A percentile compares a stretch with the other conserved stretches of the same genome.
These are phyloP conservation scores for Arothron firmamentum DNA, from an alignment of 2,113 vertebrate species.

Conservation along the genomic window DNA sequence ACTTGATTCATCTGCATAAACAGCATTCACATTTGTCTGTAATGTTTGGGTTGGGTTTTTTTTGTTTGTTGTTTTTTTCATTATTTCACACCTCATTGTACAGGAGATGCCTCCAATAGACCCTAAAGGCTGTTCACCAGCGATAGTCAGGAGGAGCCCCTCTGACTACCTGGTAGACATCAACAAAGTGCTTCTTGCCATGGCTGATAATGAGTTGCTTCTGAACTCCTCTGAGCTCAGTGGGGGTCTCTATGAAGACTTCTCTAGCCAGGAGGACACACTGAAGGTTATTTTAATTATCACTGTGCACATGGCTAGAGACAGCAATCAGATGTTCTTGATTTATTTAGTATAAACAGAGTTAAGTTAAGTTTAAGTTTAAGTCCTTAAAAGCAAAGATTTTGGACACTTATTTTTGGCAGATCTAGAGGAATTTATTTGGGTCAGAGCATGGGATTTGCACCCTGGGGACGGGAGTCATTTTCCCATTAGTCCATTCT, in stretches of 20 bases:
- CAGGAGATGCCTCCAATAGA: conserved; percentile 49
- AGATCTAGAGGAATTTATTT: neutral
- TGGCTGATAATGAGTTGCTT: conserved; percentile 87
- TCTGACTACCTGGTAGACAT: conserved; percentile 87
- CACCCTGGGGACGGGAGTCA: neutral
- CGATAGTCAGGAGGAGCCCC: conserved; percentile 54
- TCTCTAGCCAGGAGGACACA: conserved; percentile 87
- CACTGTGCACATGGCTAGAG: neutral
- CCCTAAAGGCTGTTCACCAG: conserved; percentile 14
- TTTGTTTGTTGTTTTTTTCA: neutral
- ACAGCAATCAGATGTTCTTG: too few species aligned
- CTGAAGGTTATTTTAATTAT: conserved; percentile 77
- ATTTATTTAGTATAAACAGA: neutral
- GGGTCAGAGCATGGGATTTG: neutral
- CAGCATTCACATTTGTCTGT: neutral
- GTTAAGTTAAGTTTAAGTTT: too few species aligned
- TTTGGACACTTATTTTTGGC: neutral
- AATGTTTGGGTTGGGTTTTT: neutral
- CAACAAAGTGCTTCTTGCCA: conserved; percentile 85
- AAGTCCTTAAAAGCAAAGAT: neutral
- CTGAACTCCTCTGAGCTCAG: conserved; percentile 86
- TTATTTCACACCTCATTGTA: neutral
- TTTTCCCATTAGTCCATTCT: too few species aligned
- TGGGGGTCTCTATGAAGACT: conserved; percentile 83
- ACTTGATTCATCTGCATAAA: neutral